Percentiles rank a stretch among this genome's conserved stretches.
These are phyloP conservation scores for Oncorhynchus kisutch DNA, from an alignment of 2,113 vertebrate genomes.

Conservation along the genomic window DNA sequence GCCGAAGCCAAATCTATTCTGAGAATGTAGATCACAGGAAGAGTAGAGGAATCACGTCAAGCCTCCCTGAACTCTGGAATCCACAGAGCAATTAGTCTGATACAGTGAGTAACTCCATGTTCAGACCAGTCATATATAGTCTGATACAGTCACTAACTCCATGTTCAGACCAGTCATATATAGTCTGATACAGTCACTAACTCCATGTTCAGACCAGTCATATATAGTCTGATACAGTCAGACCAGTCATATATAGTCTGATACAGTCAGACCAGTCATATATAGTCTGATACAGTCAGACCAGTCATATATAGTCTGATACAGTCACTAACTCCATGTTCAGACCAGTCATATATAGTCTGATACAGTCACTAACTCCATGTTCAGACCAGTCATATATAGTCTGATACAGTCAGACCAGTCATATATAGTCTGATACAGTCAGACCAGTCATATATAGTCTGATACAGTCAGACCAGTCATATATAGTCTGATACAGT, in stretches of 20 bases:
- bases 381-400: no score
- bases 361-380: no score
- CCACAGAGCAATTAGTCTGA: constrained; percentile 65
- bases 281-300: no score
- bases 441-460: no score
- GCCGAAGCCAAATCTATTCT: constrained; percentile 28
- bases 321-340: no score
- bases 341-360: no score
- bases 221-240: constrained; percentile 37
- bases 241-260: constrained; percentile 36
- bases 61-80: constrained; percentile 38
- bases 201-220: not conserved
- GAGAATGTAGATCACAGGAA: constrained; percentile 31
- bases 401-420: no score
- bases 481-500: no score
- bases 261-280: not conserved
- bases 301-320: no score
- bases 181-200: constrained; percentile 46
- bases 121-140: constrained; percentile 33
- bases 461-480: no score
- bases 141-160: constrained; percentile 29
- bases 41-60: constrained; percentile 30
- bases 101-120: not conserved
- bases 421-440: constrained; percentile 35
- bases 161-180: no score